These are phyloP conservation scores for Drosophila bunnanda DNA, from an alignment of 2,888 invertebrate species.

Conservation along the genomic window DNA sequence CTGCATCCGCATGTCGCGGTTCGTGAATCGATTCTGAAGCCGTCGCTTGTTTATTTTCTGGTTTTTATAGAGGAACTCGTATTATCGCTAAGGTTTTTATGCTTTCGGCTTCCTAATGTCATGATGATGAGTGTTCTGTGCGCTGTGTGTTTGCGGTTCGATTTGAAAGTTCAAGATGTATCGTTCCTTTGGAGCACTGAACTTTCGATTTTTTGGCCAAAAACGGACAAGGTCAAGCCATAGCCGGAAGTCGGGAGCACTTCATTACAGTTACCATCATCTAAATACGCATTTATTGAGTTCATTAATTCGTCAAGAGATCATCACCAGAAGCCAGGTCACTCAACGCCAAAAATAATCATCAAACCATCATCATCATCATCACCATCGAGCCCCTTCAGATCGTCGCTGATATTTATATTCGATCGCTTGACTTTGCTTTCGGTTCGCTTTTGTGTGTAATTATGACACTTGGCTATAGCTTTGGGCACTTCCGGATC, in stretches of 20 bases:
- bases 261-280: constrained; percentile 46
- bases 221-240: constrained; percentile 32
- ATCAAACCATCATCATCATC: constrained; percentile 21
- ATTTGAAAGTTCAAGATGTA: constrained; percentile 63
- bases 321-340: constrained; percentile 68
- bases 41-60: constrained; percentile 74
- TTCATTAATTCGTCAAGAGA: constrained; percentile 73
- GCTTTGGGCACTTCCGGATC: constrained; percentile 65
- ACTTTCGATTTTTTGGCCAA: constrained; percentile 52
- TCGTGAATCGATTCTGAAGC: constrained; percentile 71
- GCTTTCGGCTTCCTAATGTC: constrained; percentile 62
- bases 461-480: constrained; percentile 69
- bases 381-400: constrained; percentile 9
- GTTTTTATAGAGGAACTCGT: constrained; percentile 78
- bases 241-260: constrained; percentile 35
- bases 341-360: constrained; percentile 22
- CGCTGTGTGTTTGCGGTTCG: constrained; percentile 20
- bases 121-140: constrained; percentile 54
- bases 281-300: constrained; percentile 49
- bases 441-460: constrained; percentile 54
- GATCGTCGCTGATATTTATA: constrained; percentile 33
- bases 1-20: constrained; percentile 73
- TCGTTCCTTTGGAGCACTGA: constrained; percentile 51
- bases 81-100: constrained; percentile 18
- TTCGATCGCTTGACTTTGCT: constrained; percentile 32